A percentile compares a stretch with the other conserved stretches of the same genome.
These are phyloP conservation scores for Nothoprocta pentlandii DNA, from an alignment of 2,113 vertebrate species.

Conservation along the genomic window DNA sequence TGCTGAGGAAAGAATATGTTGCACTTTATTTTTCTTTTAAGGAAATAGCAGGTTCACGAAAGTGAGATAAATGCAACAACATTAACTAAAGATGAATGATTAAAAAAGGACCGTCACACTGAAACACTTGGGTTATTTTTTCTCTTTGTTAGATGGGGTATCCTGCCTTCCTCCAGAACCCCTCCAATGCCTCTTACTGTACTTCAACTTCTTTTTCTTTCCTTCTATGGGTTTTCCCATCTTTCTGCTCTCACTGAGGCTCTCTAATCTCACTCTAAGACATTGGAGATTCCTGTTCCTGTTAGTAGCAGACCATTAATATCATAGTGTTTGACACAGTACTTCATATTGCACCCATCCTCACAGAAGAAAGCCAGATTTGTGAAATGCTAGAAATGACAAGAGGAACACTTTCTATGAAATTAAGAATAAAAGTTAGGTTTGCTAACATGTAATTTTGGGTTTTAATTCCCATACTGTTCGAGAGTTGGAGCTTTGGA, in stretches of 20 bases:
- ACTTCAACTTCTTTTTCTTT: neutral
- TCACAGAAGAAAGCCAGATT: neutral
- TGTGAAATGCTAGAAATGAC: neutral
- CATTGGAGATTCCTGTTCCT: neutral
- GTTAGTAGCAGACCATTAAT: neutral
- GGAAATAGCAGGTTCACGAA: neutral
- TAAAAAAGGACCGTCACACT: neutral
- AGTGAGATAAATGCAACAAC: rapidly evolving
- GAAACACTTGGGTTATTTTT: neutral
- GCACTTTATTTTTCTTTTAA: neutral
- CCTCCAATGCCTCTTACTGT: neutral
- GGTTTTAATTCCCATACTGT: neutral
- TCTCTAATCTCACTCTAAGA: neutral
- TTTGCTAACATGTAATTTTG: neutral
- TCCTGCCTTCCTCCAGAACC: neutral
- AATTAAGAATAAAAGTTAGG: neutral
- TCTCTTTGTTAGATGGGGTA: neutral
- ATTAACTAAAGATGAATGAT: neutral
- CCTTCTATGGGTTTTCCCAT: neutral
- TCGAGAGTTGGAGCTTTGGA: neutral
- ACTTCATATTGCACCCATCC: neutral
- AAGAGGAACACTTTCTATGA: neutral
- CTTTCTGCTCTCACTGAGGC: neutral
- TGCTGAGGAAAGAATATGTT: neutral
- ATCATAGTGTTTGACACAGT: neutral